These are phyloP conservation scores for Caretta caretta DNA, from an alignment of 2,113 vertebrate genomes.

Conservation along the genomic window DNA sequence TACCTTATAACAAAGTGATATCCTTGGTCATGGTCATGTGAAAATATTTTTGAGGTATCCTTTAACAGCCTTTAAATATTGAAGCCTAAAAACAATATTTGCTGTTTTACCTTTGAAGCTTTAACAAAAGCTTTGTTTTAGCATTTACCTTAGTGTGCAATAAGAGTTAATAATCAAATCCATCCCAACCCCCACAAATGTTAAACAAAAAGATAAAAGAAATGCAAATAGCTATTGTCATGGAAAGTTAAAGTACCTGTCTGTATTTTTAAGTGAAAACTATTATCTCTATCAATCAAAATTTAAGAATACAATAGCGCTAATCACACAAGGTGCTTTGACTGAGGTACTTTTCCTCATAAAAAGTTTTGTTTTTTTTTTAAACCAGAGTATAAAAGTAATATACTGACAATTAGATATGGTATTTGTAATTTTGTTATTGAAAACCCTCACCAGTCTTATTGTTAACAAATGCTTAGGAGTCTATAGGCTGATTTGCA, in stretches of 20 bases:
- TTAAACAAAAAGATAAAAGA: slow-evolving; percentile 92
- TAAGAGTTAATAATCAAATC: slow-evolving; percentile 90
- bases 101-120: slow-evolving; percentile 84
- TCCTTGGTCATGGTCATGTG: slow-evolving; percentile 78
- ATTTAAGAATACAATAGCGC: slow-evolving; percentile 90
- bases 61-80: slow-evolving; percentile 81
- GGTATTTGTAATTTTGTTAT: slow-evolving; percentile 86
- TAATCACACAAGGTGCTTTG: slow-evolving; percentile 89
- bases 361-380: slow-evolving; percentile 73
- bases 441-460: slow-evolving; percentile 81
- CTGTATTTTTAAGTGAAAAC: slow-evolving; percentile 92
- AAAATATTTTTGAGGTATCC: slow-evolving; percentile 83
- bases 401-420: slow-evolving; percentile 82
- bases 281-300: slow-evolving; percentile 93
- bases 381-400: slow-evolving; percentile 81
- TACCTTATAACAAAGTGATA: slow-evolving; percentile 69
- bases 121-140: slow-evolving; percentile 89
- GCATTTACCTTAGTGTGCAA: slow-evolving; percentile 83
- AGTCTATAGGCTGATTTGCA: slow-evolving; percentile 80
- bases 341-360: slow-evolving; percentile 84
- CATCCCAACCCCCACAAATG: slow-evolving; percentile 86
- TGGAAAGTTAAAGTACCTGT: slow-evolving; percentile 91
- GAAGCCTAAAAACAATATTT: slow-evolving; percentile 86
- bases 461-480: slow-evolving; percentile 82
- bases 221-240: slow-evolving; percentile 93